Evolutionary conservation across 2,113 vertebrate genomes (phyloP), one percentile per base, ranked within the genome.

Genomic region (Hypocryptadius cinnamomeus): DNA sequence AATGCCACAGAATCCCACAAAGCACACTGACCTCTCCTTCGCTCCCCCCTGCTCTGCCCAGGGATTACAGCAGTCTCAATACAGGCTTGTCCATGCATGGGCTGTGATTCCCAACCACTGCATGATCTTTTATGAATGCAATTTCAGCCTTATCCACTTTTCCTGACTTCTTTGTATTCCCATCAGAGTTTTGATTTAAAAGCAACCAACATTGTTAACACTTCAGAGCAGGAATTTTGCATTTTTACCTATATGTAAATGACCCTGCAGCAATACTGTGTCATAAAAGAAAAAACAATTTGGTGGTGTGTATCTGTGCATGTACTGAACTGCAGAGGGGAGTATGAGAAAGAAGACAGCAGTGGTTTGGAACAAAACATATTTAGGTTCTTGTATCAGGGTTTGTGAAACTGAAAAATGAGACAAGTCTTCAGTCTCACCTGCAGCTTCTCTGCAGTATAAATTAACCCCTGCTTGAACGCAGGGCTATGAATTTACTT

Each of bases 1-100:
- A 95, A 94, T 81, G 87, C 82, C 72, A 86, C n/a, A 85, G 95
- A 95, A 93, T 88, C 76, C 92, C 79, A 90, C 85, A 94, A 83
- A 93, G 86, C 90, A 83, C 69, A 76, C 57, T 90, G 90, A 94
- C 85, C 90, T 95, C 92, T 93, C 79, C 85, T 88, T 94, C 33
- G 13, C 87, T 90, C 90, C 61, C 83, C 84, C 66, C 63, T 48
- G 31, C 76, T 94, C 92, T 85, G 77, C 85, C 57, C 76, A 65
- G 85, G 82, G 85, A 96, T 95, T 94, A 93, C 60, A 93, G 85
- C 76, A 81, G 57, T 76, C 72, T 95, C 92, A 86, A 25, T 86
- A 85, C 53, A 86, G 69, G 53, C 57, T 94, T 86, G 79, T 86
- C 90, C 82, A 84, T 53, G 64, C 85, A 88, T 60, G 56, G 90